Base-by-base conservation (phyloP, 2,888 invertebrate genomes). In the Seira musarum region DNA sequence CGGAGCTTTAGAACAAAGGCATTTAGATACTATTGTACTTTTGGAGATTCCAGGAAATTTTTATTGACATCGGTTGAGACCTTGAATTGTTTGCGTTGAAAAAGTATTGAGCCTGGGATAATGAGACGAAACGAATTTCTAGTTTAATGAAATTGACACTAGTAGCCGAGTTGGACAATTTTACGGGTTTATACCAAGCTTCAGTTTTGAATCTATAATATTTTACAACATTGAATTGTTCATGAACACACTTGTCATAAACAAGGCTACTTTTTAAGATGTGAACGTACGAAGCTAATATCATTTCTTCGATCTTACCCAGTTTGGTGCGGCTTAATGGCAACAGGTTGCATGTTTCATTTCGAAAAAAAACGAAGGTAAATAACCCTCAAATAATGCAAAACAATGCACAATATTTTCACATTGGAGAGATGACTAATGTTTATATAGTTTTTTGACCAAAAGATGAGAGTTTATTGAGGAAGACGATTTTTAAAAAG, bases 141-240 rank as follows among this genome's bases (percentile, higher is more conserved):
- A 8, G 19, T 53, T 69, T 69, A 69, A 69, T 69, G 69, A 69
- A 57, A 69, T 53, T 5, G 5, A 69, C 53, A 30, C 40, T 60
- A 61, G 71, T 72, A 67, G 60, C 65, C n/a, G 30, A 40, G 35
- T n/a, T 22, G 24, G 40, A 67, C 71, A 22, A 70, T 77, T 77
- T 77, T 77, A 77, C 65, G 77, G 40, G 40, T 79, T 79, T 79
- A 79, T 73, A n/a, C n/a, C n/a, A n/a, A n/a, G n/a, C n/a, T n/a
- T n/a, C n/a, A n/a, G n/a, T n/a, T n/a, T n/a, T n/a, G n/a, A n/a
- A n/a, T n/a, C n/a, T n/a, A n/a, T n/a, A n/a, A n/a, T n/a, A n/a
- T n/a, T n/a, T n/a, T n/a, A n/a, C n/a, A n/a, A n/a, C n/a, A n/a
- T n/a, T n/a, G n/a, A n/a, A n/a, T n/a, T n/a, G n/a, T n/a, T n/a